Base-by-base conservation (phyloP, 2,113 vertebrate species). In the Rhynchopsitta pachyrhyncha region DNA sequence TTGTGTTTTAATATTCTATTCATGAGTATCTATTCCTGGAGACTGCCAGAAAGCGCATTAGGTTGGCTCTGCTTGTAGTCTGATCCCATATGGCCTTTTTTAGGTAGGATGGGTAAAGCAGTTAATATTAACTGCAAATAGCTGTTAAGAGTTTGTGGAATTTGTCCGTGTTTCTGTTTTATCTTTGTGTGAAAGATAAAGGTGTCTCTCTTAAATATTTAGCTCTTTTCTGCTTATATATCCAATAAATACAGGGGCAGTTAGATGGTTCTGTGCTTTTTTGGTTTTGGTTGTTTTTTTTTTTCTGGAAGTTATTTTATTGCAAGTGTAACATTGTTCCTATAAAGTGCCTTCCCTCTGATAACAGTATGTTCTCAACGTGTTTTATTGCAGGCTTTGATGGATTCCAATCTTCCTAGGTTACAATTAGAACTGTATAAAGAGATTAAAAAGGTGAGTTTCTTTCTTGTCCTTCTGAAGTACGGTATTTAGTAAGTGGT, bases 341-440 rank as follows among this genome's bases (percentile, higher is more conserved):
- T 68, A 9, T 71, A 4, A 85, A 55, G 11, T 13, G 20, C 24
- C 7, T 86, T 13, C 9, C 5, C 9, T 87, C 29, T 95, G 23
- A 82, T 46, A 33, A 23, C 29, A 33, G 7, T 69, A 7, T 16
- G 3, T 88, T 94, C 63, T 90, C 23, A 47, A 64, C 86, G 31
- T 5, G 5, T 88, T 91, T 95, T 90, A 23, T 95, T 96, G 49
- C 78, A 99, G 99, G 99, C 99, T n/a, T 97, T 99, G 97, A 99
- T 99, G 99, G 99, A 99, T 95, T 99, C 99, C 27, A 99, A 98
- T 95, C 98, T 99, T 89, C 99, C 99, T 9, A 97, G 99, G 94
- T 97, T 99, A 63, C 99, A 99, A 96, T 97, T 99, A 62, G 99
- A 99, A 82, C 98, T 99, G 17, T 99, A 99, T 94, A 99, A 99